phyloP scores from a whole-genome alignment of 2,113 vertebrate genomes.

The Setophaga coronata region DNA sequence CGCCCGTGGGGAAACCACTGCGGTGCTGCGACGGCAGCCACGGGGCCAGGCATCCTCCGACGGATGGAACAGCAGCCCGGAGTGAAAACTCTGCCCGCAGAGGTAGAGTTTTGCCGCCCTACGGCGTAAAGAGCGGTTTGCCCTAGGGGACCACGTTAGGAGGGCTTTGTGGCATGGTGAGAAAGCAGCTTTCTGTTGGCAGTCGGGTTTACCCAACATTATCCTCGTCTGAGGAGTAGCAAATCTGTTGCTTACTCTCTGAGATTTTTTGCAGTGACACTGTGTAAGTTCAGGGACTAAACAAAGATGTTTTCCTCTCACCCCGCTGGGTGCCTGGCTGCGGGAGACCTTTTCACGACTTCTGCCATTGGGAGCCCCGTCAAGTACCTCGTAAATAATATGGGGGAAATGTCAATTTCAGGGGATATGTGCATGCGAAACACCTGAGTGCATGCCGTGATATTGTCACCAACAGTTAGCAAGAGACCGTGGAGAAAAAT shows the following conservation, averaged over 20 bases:
- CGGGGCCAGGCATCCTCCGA: accelerated
- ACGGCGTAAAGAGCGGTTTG: accelerated
- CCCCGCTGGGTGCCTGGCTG: not conserved
- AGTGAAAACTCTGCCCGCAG: accelerated
- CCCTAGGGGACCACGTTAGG: accelerated
- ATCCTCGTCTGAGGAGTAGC: not conserved
- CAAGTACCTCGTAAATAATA: not conserved
- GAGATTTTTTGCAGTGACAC: not conserved
- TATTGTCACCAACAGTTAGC: not conserved
- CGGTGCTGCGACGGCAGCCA: not conserved
- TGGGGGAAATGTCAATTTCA: not conserved
- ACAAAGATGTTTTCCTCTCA: not conserved
- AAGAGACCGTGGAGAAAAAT: not conserved
- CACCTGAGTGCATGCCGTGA: not conserved
- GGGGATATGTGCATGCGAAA: not conserved
- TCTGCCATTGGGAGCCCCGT: not conserved
- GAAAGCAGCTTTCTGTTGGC: not conserved
- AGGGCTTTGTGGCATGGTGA: not conserved
- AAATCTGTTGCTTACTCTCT: not conserved
- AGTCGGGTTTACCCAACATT: not conserved
- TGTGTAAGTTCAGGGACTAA: not conserved
- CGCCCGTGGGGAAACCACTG: accelerated
- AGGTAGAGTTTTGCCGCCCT: not conserved
- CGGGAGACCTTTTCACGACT: accelerated
- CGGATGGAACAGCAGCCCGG: accelerated